These are phyloP conservation scores for Leptothorax acervorum DNA, from an alignment of 2,888 invertebrate genomes.

Conservation along the genomic window DNA sequence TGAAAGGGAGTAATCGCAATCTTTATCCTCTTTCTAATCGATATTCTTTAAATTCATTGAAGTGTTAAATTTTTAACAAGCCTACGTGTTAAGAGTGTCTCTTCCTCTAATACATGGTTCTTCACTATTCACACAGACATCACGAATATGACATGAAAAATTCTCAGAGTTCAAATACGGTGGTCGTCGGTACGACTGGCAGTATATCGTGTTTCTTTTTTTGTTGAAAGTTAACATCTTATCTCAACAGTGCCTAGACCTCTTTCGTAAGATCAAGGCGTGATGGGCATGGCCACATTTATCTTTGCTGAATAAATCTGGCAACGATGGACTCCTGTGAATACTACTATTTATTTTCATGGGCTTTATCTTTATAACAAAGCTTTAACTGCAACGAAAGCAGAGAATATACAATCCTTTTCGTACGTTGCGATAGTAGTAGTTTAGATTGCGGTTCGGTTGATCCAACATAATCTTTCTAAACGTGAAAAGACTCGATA, in stretches of 20 bases:
- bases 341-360: conserved; percentile 79
- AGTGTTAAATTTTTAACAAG: conserved; percentile 57
- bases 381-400: conserved; percentile 81
- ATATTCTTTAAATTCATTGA: conserved; percentile 61
- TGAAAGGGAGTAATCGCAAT: conserved; percentile 55
- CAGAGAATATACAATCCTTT: conserved; percentile 82
- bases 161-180: conserved; percentile 69
- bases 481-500: conserved; percentile 58
- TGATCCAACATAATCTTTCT: conserved; percentile 69
- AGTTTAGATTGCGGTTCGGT: conserved; percentile 58
- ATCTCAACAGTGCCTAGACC: conserved; percentile 42
- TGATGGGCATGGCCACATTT: conserved; percentile 52
- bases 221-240: conserved; percentile 48
- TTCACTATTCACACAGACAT: conserved; percentile 63
- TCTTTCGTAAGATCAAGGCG: conserved; percentile 28
- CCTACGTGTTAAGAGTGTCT: conserved; percentile 26
- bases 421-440: conserved; percentile 67
- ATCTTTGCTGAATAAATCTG: conserved; percentile 72
- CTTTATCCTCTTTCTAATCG: conserved; percentile 54
- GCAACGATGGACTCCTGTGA: conserved; percentile 77
- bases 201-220: conserved; percentile 77
- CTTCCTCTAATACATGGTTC: conserved; percentile 28
- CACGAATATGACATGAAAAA: conserved; percentile 74
- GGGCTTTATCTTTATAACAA: conserved; percentile 71
- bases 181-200: conserved; percentile 81